Percentiles rank a stretch among this genome's conserved stretches.
phyloP scores from a whole-genome alignment of 1,140 invertebrate genomes.

The Brachionus angularis region DNA sequence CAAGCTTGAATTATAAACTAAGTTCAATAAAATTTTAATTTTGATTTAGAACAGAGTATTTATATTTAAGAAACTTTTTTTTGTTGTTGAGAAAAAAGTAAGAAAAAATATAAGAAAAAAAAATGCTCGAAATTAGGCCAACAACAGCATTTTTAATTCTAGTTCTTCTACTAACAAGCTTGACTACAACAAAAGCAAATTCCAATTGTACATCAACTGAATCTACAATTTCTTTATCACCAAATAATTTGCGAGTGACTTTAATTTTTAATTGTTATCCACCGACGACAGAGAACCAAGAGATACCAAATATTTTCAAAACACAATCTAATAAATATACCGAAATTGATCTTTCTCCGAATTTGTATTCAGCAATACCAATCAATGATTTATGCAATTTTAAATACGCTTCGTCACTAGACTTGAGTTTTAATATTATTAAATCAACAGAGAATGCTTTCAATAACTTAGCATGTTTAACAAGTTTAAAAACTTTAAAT shows the following conservation, averaged over 20 bases:
- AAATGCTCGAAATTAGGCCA: too few relatives aligned
- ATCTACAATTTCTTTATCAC: neutral
- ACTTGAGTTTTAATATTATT: constrained; percentile 21
- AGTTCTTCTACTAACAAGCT: too few relatives aligned
- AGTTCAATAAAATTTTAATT: too few relatives aligned
- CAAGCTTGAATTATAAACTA: too few relatives aligned
- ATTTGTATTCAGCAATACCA: constrained; percentile 14
- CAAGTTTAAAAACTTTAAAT: neutral
- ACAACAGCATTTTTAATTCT: too few relatives aligned
- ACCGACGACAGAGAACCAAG: neutral
- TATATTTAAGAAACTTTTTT: too few relatives aligned
- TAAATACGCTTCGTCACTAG: neutral
- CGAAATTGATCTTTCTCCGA: constrained; percentile 33
- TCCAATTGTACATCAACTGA: constrained; percentile 7
- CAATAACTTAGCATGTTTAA: neutral
- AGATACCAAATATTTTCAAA: neutral
- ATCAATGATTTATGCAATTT: constrained; percentile 11
- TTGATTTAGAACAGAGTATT: too few relatives aligned
- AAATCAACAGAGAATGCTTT: neutral
- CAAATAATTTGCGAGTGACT: neutral
- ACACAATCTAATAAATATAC: constrained; percentile 15
- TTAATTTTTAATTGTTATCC: constrained; percentile 28
- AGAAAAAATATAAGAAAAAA: too few relatives aligned
- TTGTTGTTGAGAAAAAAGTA: too few relatives aligned
- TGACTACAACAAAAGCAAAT: too few relatives aligned